These are phyloP conservation scores for Pandion haliaetus DNA, from an alignment of 2,113 vertebrate species.

Conservation along the genomic window DNA sequence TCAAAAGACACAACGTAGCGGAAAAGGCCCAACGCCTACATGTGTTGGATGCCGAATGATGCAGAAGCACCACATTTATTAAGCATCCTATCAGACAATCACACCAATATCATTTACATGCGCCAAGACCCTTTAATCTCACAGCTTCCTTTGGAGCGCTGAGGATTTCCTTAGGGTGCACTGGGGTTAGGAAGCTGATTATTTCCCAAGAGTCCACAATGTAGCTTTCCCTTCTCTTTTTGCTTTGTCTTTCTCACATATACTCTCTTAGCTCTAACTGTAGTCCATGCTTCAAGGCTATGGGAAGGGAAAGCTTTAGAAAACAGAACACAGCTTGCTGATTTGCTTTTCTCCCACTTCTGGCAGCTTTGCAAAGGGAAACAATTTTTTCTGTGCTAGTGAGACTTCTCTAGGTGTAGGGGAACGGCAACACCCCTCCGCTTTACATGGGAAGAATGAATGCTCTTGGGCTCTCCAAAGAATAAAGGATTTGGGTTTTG, in stretches of 20 bases:
- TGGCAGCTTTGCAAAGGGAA: background rate
- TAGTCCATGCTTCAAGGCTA: background rate
- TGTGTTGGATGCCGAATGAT: accelerated
- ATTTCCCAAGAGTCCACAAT: background rate
- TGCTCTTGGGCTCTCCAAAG: background rate
- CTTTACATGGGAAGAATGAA: background rate
- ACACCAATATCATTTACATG: background rate
- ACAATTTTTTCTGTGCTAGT: background rate
- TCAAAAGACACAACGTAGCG: background rate
- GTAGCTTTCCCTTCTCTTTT: background rate
- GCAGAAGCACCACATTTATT: background rate
- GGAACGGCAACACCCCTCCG: background rate
- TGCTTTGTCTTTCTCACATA: background rate
- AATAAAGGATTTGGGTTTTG: background rate
- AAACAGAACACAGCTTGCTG: background rate
- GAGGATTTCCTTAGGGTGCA: background rate
- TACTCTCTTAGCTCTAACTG: background rate
- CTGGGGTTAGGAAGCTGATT: background rate
- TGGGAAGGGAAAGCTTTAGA: background rate
- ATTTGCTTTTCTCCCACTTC: background rate
- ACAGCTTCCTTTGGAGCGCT: background rate
- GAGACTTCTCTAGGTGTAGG: background rate
- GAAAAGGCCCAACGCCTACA: background rate
- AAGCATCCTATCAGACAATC: background rate
- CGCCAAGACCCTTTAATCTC: background rate